phyloP scores from a whole-genome alignment of 2,113 vertebrate genomes.

The Pandion haliaetus region DNA sequence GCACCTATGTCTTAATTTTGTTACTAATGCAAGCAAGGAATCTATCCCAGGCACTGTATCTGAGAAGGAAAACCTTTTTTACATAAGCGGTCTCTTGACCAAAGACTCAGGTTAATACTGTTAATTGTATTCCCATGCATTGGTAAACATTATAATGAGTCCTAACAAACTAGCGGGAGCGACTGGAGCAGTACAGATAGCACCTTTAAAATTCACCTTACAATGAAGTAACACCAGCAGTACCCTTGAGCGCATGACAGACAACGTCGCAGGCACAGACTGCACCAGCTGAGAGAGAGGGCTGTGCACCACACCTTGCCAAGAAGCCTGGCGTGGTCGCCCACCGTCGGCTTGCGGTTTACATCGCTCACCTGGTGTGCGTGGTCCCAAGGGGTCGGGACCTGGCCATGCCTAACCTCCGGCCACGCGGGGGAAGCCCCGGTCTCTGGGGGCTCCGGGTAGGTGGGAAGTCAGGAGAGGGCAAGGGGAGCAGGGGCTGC shows the following conservation, averaged over 20 bases:
- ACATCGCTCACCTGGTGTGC: too few relatives aligned
- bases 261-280: too few relatives aligned
- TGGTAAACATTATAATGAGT: not conserved
- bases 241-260: too few relatives aligned
- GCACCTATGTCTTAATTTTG: not conserved
- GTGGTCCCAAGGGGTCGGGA: not conserved
- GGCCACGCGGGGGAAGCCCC: not conserved
- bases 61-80: not conserved
- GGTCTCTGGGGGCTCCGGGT: fast-evolving
- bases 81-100: not conserved
- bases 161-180: not conserved
- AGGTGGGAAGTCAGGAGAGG: too few relatives aligned
- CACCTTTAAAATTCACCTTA: not conserved
- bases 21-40: not conserved
- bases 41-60: not conserved
- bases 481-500: not conserved
- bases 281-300: not conserved
- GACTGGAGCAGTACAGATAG: not conserved
- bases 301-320: too few relatives aligned
- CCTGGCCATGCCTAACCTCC: not conserved
- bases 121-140: not conserved
- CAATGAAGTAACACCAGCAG: not conserved
- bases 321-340: not conserved
- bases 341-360: not conserved
- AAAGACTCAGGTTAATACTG: not conserved